Percentiles rank a stretch among this genome's conserved stretches.
These are phyloP conservation scores for Engraulis encrasicolus DNA, from an alignment of 2,113 vertebrate species.

Conservation along the genomic window DNA sequence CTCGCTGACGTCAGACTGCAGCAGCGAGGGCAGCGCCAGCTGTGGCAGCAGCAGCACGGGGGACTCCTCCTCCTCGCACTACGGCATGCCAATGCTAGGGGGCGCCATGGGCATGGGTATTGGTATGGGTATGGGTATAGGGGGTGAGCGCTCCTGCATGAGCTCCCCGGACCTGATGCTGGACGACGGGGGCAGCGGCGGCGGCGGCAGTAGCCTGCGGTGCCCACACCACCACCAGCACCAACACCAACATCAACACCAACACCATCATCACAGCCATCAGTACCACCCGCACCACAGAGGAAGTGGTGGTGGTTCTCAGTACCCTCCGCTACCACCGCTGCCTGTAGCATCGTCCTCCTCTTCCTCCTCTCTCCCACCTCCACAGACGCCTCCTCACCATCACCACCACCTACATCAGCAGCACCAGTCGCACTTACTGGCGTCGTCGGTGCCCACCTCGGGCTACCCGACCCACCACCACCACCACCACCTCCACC, in stretches of 20 bases:
- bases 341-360: no score
- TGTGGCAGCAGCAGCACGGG: conserved; percentile 87
- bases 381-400: conserved; percentile 66
- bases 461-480: conserved; percentile 45
- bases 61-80: no score
- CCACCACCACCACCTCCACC: conserved; percentile 75
- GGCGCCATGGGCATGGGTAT: no score
- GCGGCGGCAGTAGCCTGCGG: conserved; percentile 69
- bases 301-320: no score
- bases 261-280: not conserved
- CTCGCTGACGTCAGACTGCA: conserved; percentile 90
- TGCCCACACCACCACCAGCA: conserved; percentile 79
- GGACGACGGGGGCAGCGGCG: no score
- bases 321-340: no score
- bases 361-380: not conserved
- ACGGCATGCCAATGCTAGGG: no score
- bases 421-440: conserved; percentile 68
- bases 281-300: not conserved
- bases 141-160: conserved; percentile 81
- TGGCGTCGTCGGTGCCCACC: no score
- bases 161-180: conserved; percentile 83
- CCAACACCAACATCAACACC: conserved; percentile 36
- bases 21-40: conserved; percentile 91
- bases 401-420: conserved; percentile 82
- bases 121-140: no score